Percentiles rank a stretch among this genome's conserved stretches.
These are phyloP conservation scores for Sympetrum striolatum DNA, from an alignment of 2,888 invertebrate species.

Conservation along the genomic window DNA sequence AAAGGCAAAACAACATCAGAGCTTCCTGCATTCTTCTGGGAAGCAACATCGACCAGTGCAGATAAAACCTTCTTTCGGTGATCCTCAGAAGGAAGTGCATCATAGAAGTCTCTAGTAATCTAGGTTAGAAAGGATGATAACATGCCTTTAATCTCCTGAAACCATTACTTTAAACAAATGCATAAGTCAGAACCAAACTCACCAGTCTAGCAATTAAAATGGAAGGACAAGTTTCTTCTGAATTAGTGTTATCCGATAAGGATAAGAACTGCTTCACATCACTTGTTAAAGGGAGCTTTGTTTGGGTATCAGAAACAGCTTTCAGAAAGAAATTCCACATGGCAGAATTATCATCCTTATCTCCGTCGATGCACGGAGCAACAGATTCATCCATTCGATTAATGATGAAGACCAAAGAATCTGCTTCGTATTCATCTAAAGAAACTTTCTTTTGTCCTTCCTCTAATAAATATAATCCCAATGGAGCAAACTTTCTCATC, in stretches of 20 bases:
- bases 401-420: neutral
- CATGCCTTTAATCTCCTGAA: neutral
- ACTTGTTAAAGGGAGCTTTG: neutral
- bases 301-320: neutral
- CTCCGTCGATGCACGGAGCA: neutral
- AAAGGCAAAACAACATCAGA: constrained; percentile 59
- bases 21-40: neutral
- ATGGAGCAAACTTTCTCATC: neutral
- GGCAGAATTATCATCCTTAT: neutral
- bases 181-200: constrained; percentile 11
- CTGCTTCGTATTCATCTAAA: neutral
- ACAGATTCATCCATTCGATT: neutral
- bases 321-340: neutral
- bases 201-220: constrained; percentile 63
- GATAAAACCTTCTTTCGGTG: constrained; percentile 47
- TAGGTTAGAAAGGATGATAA: constrained; percentile 45
- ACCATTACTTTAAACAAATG: neutral
- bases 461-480: neutral
- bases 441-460: neutral
- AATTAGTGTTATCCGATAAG: neutral
- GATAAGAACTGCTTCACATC: neutral
- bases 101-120: constrained; percentile 52
- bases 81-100: constrained; percentile 47
- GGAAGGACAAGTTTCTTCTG: constrained; percentile 58
- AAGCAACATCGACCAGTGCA: constrained; percentile 47